Evolutionary conservation across 1,140 invertebrate genomes (phyloP), one percentile per base, ranked within the genome.

Genomic region (Rhyzopertha dominica): DNA sequence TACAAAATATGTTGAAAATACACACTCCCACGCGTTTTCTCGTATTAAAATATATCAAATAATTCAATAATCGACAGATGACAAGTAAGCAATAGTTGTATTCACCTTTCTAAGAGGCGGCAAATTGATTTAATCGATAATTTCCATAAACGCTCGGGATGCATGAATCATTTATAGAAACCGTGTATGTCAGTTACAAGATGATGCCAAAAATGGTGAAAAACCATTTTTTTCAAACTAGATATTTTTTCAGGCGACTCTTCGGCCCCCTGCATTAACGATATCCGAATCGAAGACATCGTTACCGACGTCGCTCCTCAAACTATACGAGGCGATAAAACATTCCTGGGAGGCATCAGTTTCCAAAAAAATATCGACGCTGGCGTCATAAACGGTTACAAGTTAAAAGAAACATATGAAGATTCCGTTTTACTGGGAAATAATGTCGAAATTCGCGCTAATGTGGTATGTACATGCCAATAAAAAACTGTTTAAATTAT

Each of bases 381-480:
- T 29, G 51, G 54, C 10, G 36, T 38, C n/a, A 18, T 62, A 5
- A 62, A 65, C 43, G 54, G 51, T 10, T 31, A 53, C n/a, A 41
- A 52, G 31, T 31, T 65, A 8, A 43, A 52, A 12, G 43, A 60
- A 39, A 43, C 47, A 22, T 56, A 57, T 43, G 42, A 52, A 22
- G 44, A 59, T 19, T 34, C 54, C 3, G 32, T 62, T 14, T 12
- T 53, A 5, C 20, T 28, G 7, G 42, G 47, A 20, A 19, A 48
- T 37, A 23, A 49, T 9, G 32, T 43, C 5, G 41, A 34, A 18
- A 49, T 53, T 13, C 40, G 30, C 22, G 44, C 40, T 20, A 52
- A 51, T 38, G 26, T 63, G 31, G 59, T 62, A 52, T 53, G 49
- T 54, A 29, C n/a, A n/a, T n/a, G n/a, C n/a, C n/a, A n/a, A n/a